Evolutionary conservation across 2,113 vertebrate genomes (phyloP).

Genomic region (Podiceps cristatus): DNA sequence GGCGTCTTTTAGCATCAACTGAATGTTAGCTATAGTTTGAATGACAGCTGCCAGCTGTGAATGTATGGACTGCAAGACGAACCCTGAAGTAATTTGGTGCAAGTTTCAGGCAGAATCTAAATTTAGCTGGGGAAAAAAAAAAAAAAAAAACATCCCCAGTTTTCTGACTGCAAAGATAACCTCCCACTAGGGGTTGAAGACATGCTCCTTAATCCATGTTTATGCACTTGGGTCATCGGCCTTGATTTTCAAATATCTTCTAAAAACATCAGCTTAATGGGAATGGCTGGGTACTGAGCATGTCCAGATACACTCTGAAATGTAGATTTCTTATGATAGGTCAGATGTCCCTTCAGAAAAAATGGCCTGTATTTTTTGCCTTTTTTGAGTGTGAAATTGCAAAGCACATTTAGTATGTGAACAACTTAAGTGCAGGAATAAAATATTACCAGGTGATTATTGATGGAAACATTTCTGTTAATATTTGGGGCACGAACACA

Average conservation of each 20-base stretch:
- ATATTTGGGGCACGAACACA: neutral
- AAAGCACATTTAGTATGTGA: neutral
- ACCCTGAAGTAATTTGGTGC: neutral
- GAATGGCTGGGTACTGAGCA: neutral
- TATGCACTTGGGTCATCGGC: neutral
- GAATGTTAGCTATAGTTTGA: neutral
- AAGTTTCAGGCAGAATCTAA: neutral
- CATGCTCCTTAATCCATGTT: neutral
- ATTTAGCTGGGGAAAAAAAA: no score
- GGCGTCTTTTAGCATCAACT: neutral
- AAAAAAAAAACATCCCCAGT: neutral
- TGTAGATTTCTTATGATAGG: neutral
- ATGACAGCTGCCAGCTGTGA: neutral
- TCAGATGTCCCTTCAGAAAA: neutral
- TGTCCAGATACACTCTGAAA: neutral
- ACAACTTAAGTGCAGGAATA: neutral
- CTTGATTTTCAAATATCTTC: neutral
- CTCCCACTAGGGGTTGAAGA: neutral
- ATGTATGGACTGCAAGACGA: neutral
- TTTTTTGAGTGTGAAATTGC: neutral
- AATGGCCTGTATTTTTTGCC: neutral
- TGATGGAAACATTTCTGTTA: neutral
- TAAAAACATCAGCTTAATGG: neutral
- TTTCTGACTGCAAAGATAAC: neutral
- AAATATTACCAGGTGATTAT: neutral